Conservation (phyloP, 2,113 vertebrate species). For the Chaetura pelagica region DNA sequence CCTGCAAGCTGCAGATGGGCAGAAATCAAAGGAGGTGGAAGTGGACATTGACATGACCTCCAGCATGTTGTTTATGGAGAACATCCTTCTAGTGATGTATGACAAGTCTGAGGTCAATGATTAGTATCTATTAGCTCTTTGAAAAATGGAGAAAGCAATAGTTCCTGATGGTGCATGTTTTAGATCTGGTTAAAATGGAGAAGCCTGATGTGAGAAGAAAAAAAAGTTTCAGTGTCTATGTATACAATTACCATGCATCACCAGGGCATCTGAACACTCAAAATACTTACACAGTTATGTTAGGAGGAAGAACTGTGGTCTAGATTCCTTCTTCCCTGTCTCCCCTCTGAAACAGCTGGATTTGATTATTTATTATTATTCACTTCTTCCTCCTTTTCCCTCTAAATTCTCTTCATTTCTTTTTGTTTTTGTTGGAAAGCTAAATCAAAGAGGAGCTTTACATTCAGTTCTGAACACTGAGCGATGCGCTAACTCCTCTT, state of each 20-base stretch:
- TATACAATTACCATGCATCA: background rate
- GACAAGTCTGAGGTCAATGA: constrained; percentile 69
- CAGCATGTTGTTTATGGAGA: constrained; percentile 70
- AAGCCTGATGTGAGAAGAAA: constrained; percentile 7
- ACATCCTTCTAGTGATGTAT: constrained; percentile 70
- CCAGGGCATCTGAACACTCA: background rate
- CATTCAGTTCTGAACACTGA: background rate
- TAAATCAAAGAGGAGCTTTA: constrained; percentile 39
- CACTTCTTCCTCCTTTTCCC: background rate
- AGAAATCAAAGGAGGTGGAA: constrained; percentile 75
- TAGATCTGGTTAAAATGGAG: constrained; percentile 42
- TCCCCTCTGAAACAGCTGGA: constrained; percentile 30
- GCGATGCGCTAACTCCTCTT: background rate
- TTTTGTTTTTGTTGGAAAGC: constrained; percentile 40
- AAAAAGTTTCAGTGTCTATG: background rate
- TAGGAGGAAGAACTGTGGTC: background rate
- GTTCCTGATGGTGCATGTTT: constrained; percentile 68
- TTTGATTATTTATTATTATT: constrained; percentile 60
- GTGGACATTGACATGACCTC: constrained; percentile 70
- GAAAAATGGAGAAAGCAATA: constrained; percentile 68
- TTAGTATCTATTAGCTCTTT: constrained; percentile 69
- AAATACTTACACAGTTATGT: background rate
- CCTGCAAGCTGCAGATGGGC: constrained; percentile 68
- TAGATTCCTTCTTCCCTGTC: background rate
- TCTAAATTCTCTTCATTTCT: background rate